Evolutionary conservation across 1,140 invertebrate species (phyloP), one percentile per base, ranked within the genome.

Genomic region (Globodera rostochiensis): DNA sequence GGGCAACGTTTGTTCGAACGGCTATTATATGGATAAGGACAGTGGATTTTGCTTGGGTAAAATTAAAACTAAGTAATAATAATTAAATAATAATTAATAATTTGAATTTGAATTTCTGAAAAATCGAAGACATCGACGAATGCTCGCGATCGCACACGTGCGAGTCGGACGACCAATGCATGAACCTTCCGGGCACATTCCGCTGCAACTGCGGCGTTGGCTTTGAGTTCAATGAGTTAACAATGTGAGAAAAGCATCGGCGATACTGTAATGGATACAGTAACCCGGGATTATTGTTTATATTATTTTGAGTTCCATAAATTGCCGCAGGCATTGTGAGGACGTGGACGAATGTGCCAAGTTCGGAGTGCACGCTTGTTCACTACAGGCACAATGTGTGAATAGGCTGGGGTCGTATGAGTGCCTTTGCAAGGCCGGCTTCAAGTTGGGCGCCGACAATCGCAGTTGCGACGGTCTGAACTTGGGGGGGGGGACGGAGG

Each of bases 91-190:
- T 21, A 21, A 76, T 73, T 7, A 45, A 64, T 19, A n/a, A 8
- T 79, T 11, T 0, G 19, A 81, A 21, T 11, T 4, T 19, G 19
- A 81, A 21, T 11, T 4, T 19, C 19, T 7, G 19, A 71, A 25
- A 7, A 47, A 57, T n/a, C 15, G 25, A 80, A 80, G 74, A 49
- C 47, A 46, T 81, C 53, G 75, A 91, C 80, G 88, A 91, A 87
- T 91, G 87, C 84, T 88, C 87, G 81, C 69, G 87, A 89, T 84
- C 89, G 88, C 80, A 90, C 90, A 50, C 87, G 88, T 74, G 91
- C 90, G 76, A 91, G 88, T 81, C 90, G 89, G n/a, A 92, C 90
- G 86, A 89, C 88, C 46, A 91, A 91, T 92, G 92, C 83, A 89
- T 88, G 21, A 92, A 92, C 86, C 83, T 82, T 8, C 81, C 84